Evolutionary conservation across 2,797 vertebrate species (phyloP), one percentile per base, ranked within the genome.

Genomic region (Alectoris magna): DNA sequence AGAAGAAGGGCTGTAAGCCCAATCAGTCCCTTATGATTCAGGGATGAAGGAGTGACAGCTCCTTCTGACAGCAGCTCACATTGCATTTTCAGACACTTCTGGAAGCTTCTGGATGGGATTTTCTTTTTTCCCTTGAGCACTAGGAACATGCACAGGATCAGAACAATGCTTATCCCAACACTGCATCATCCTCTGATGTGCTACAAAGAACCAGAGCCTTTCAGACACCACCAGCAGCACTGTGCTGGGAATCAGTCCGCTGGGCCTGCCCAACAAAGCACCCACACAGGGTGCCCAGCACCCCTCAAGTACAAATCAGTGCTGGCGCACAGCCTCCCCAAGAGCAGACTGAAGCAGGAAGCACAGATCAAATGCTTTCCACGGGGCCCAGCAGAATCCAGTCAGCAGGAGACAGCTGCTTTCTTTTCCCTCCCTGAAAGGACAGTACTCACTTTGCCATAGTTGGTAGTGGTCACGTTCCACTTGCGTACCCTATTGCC

Each of bases 401-500:
- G 21, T 0, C 2, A 84, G 18, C 51, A 84, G 56, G 11, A 62
- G n/a, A 13, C 31, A 55, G 15, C 53, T 71, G 31, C 29, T 92
- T 91, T 74, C 60, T 80, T 53, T 55, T 12, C 71, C 0, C 0
- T 6, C 64, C 43, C 71, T 59, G 43, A 43, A 36, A 95, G 55
- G 24, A 59, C 26, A 82, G 51, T 56, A 95, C 97, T 98, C 95
- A 99, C 99, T 98, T 99, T 99, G 93, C 99, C 99, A 3, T 99
- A 99, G 96, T 99, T 99, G 2, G 99, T 99, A 2, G 99, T 99
- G 1, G 99, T 99, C 91, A 99, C 99, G 0, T 99, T 99, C 99
- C 99, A 99, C 96, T 99, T 99, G 89, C 99, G 98, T n/a, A 99
- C 99, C 84, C 99, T 95, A 98, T 99, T 99, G 18, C 99, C 99